Percentiles rank a stretch among this genome's conserved stretches.
These are phyloP conservation scores for Iguana delicatissima DNA, from an alignment of 2,797 vertebrate genomes.

Conservation along the genomic window DNA sequence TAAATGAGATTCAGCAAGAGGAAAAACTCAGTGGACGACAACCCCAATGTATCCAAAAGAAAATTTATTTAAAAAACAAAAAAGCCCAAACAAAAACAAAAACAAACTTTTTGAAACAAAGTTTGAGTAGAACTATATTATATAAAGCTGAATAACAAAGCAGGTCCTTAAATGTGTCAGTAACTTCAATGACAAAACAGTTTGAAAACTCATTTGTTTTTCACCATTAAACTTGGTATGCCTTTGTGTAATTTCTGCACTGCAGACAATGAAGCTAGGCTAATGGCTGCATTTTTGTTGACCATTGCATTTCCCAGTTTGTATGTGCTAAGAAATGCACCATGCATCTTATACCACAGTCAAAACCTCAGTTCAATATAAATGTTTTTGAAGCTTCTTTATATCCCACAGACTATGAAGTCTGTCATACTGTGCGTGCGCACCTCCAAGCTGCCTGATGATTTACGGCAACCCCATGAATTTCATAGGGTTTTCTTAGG, in stretches of 20 bases:
- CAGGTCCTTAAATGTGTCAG: constrained; percentile 14
- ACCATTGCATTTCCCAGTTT: constrained; percentile 32
- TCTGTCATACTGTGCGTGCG: too few relatives aligned
- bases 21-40: not conserved
- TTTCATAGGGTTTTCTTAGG: too few relatives aligned
- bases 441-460: too few relatives aligned
- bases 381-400: not conserved
- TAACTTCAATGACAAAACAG: constrained; percentile 17
- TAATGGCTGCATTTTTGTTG: not conserved
- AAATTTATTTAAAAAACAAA: not conserved
- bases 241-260: not conserved
- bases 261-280: constrained; percentile 26
- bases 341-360: not conserved
- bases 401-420: not conserved
- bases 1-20: not conserved
- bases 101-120: not conserved
- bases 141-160: constrained; percentile 10
- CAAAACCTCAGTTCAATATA: not conserved
- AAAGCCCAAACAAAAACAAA: too few relatives aligned
- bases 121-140: not conserved
- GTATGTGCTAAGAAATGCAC: not conserved
- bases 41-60: not conserved
- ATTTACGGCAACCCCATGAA: too few relatives aligned
- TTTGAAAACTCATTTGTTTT: not conserved
- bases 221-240: constrained; percentile 3